phyloP scores from a whole-genome alignment of 2,797 vertebrate species.

The Labeo calbasu region DNA sequence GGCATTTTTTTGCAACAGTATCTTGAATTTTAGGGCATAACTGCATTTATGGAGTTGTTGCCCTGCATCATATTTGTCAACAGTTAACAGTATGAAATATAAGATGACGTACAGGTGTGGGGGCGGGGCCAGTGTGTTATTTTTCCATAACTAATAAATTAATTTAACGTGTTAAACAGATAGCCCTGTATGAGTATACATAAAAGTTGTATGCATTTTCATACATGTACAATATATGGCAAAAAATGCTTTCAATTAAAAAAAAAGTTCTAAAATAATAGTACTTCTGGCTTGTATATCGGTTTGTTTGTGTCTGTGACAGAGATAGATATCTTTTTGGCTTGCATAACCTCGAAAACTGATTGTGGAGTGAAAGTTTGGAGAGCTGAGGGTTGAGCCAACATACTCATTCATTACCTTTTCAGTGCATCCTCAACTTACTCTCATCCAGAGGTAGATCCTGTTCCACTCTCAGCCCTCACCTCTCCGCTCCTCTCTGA shows the following conservation, averaged over 20 bases:
- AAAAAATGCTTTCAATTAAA: background rate
- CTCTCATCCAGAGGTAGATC: conserved; percentile 18
- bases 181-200: too few species aligned
- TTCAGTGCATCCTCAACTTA: conserved; percentile 8
- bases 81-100: too few species aligned
- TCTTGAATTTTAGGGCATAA: too few species aligned
- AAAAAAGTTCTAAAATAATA: background rate
- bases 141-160: too few species aligned
- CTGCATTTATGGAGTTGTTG: too few species aligned
- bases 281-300: background rate
- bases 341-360: background rate
- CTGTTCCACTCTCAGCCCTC: conserved; percentile 9
- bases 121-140: too few species aligned
- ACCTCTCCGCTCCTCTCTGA: conserved; percentile 30
- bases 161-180: too few species aligned
- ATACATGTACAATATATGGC: too few species aligned
- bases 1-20: too few species aligned
- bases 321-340: background rate
- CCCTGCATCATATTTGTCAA: too few species aligned
- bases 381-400: conserved; percentile 10
- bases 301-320: background rate
- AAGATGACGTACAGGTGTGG: too few species aligned
- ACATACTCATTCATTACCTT: conserved; percentile 10
- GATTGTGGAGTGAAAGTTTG: background rate
- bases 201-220: too few species aligned